Base-by-base conservation (phyloP, 1,140 invertebrate species). In the Pseudomyrmex cubaensis region DNA sequence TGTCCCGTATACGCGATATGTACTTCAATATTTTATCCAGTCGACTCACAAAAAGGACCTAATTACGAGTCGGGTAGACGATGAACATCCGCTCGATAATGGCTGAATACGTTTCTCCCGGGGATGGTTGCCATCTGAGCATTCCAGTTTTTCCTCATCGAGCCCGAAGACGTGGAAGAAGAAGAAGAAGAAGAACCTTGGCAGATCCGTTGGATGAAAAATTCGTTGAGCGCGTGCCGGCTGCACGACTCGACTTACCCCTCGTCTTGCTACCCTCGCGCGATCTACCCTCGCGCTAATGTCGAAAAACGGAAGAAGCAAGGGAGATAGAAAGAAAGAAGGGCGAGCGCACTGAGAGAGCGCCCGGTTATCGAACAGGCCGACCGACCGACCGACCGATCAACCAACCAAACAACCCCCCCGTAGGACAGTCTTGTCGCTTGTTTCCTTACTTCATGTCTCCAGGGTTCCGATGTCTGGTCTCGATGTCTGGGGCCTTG, bases 191-290 rank as follows among this genome's bases (percentile, higher is more conserved):
- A 64, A 72, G 64, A 54, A 59, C 73, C 70, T 82, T 85, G 80
- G 84, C 80, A 64, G 85, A 90, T 92, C 88, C 90, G 90, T 91
- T 91, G 88, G 87, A 87, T 92, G 89, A 92, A 92, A 91, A 91
- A 92, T 92, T 92, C 91, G 91, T 92, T 92, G 87, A 89, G 88
- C 90, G 87, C 91, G 91, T 91, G 91, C 90, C 90, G 90, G 90
- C 90, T 92, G 90, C 64, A 87, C 86, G 87, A 87, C 85, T 89
- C 85, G 66, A 76, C 84, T 35, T 66, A 88, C 90, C 91, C 90
- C 91, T 90, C 87, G 83, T 85, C 76, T 46, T 72, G 52, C 72
- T 76, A 62, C 72, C 66, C 83, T 82, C 69, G 75, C 63, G 63
- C 63, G 63, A 22, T 15, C 46, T 75, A 75, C 73, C 75, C 75